Evolutionary conservation across 2,113 vertebrate species (phyloP).

Genomic region (Phoenicopterus ruber): DNA sequence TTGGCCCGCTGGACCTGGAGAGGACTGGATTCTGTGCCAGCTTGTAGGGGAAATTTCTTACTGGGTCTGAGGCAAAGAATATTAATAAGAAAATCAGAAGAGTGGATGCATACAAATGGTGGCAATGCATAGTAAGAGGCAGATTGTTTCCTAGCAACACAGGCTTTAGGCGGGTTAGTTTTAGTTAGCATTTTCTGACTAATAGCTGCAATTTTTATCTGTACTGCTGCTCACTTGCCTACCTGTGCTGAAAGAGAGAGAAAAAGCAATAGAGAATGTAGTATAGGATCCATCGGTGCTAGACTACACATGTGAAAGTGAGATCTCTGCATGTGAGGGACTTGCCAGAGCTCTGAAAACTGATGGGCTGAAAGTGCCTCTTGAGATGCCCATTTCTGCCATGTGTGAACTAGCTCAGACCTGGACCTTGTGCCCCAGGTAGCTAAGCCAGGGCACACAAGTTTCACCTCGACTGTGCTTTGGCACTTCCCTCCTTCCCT

Average conservation of each 20-base stretch:
- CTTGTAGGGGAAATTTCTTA: neutral
- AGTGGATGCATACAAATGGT: neutral
- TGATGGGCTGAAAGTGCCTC: neutral
- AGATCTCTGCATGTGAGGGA: neutral
- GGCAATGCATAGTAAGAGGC: neutral
- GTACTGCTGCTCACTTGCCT: neutral
- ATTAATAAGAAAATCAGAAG: constrained; percentile 19
- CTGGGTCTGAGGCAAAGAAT: neutral
- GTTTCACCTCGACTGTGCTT: neutral
- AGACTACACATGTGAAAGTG: neutral
- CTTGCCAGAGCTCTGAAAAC: neutral
- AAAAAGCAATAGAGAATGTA: neutral
- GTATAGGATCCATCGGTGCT: neutral
- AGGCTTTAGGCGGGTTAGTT: constrained; percentile 19
- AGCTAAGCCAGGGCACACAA: neutral
- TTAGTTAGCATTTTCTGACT: constrained; percentile 38
- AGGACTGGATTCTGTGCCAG: neutral
- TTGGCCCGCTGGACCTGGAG: neutral
- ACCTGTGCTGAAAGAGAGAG: neutral
- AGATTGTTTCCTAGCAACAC: constrained; percentile 57
- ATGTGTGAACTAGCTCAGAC: neutral
- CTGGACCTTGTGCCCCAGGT: neutral
- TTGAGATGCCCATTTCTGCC: neutral
- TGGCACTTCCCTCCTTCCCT: neutral
- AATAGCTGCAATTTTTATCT: neutral